Evolutionary conservation across 92 coral and sea anemone species (phyloP).

Genomic region (Zoanthus sociatus): DNA sequence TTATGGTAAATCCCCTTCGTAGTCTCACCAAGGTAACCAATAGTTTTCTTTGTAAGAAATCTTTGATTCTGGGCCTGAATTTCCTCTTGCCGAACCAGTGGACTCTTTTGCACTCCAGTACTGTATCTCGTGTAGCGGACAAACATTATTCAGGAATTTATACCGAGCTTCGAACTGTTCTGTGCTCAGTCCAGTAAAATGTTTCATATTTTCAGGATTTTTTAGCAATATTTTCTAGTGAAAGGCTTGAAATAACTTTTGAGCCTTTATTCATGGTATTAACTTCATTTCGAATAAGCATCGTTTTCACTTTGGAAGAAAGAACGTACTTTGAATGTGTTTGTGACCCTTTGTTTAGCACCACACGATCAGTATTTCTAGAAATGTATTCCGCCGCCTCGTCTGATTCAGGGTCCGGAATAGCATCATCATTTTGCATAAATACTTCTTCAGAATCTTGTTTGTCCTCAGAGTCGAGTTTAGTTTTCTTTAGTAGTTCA

Average conservation of each 20-base stretch:
- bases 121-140: too few species aligned
- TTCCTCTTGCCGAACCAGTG: too few species aligned
- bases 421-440: not conserved
- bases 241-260: not conserved
- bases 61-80: too few species aligned
- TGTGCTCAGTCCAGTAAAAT: too few species aligned
- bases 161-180: too few species aligned
- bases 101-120: too few species aligned
- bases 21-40: too few species aligned
- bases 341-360: not conserved
- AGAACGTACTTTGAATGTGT: not conserved
- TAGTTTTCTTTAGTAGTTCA: not conserved
- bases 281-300: not conserved
- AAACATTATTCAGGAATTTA: too few species aligned
- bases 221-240: not conserved
- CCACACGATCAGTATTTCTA: not conserved
- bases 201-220: too few species aligned
- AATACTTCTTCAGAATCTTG: not conserved
- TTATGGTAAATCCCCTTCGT: too few species aligned
- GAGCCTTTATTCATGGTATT: not conserved
- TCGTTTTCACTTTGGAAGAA: not conserved
- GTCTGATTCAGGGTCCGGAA: not conserved
- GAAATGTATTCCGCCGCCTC: not conserved
- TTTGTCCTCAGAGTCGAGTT: not conserved
- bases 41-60: too few species aligned